Evolutionary conservation across 1,140 invertebrate species (phyloP).

Genomic region (Bombus ignitus): DNA sequence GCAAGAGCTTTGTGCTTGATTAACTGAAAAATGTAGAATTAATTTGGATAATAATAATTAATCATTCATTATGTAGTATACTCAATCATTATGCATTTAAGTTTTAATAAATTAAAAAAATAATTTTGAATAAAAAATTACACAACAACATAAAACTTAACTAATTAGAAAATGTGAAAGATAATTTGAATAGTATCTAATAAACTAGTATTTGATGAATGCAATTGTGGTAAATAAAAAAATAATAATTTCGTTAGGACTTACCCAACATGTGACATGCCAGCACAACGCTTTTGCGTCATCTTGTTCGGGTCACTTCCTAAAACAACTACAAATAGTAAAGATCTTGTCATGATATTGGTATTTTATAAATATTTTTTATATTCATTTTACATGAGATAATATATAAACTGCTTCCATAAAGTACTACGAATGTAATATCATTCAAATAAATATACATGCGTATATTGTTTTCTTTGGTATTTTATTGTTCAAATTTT

Average conservation of each 20-base stretch:
- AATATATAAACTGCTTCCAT: not conserved
- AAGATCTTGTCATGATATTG: conserved; percentile 4
- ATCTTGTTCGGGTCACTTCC: conserved; percentile 85
- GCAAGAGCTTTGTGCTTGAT: not conserved
- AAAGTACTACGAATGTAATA: not conserved
- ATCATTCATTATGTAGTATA: no score
- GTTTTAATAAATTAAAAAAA: not conserved
- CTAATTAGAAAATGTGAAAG: not conserved
- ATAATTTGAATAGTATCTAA: not conserved
- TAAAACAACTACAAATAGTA: conserved; percentile 74
- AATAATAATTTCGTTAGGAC: conserved; percentile 64
- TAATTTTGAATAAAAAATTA: not conserved
- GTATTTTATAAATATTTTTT: not conserved
- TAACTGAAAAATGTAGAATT: not conserved
- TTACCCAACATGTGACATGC: conserved; percentile 84
- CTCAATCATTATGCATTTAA: not conserved
- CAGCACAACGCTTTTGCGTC: conserved; percentile 84
- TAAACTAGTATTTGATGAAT: not conserved
- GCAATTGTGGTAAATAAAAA: not conserved
- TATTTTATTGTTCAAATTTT: not conserved
- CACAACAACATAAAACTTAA: not conserved
- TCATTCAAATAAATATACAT: not conserved
- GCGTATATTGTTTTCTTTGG: no score
- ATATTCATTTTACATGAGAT: not conserved
- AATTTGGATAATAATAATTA: not conserved